Evolutionary conservation across 2,888 invertebrate genomes (phyloP).

Genomic region (Beris chalybata): DNA sequence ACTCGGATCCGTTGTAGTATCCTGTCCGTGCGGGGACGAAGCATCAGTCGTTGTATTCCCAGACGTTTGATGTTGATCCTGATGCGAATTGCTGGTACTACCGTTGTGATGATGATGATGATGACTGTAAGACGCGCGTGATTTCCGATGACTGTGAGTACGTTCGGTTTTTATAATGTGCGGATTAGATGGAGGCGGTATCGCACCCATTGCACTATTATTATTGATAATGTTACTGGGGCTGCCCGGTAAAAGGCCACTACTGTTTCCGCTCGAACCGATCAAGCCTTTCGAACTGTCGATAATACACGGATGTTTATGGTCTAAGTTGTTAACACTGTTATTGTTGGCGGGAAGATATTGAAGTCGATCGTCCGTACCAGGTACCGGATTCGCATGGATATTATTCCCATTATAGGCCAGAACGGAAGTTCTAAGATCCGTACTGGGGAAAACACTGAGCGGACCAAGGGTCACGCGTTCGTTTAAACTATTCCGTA

Average conservation of each 20-base stretch:
- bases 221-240: conserved; percentile 6
- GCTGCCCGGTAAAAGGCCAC: conserved; percentile 10
- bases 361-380: conserved; percentile 30
- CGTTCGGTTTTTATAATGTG: conserved; percentile 27
- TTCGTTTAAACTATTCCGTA: conserved; percentile 63
- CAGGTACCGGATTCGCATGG: conserved; percentile 22
- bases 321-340: conserved; percentile 7
- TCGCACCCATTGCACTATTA: neutral
- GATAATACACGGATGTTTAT: conserved; percentile 13
- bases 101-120: conserved; percentile 34
- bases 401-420: conserved; percentile 44
- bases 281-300: conserved; percentile 15
- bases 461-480: conserved; percentile 61
- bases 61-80: conserved; percentile 27
- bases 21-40: conserved; percentile 12
- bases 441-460: conserved; percentile 52
- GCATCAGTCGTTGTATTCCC: neutral
- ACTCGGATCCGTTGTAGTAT: conserved; percentile 19
- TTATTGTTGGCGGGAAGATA: conserved; percentile 24
- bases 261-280: conserved; percentile 6
- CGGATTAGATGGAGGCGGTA: conserved; percentile 5
- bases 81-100: neutral
- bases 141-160: conserved; percentile 42
- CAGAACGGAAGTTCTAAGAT: conserved; percentile 52
- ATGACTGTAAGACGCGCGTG: conserved; percentile 45